Evolutionary conservation across 2,113 vertebrate species (phyloP).

Genomic region (Chiloscyllium plagiosum): DNA sequence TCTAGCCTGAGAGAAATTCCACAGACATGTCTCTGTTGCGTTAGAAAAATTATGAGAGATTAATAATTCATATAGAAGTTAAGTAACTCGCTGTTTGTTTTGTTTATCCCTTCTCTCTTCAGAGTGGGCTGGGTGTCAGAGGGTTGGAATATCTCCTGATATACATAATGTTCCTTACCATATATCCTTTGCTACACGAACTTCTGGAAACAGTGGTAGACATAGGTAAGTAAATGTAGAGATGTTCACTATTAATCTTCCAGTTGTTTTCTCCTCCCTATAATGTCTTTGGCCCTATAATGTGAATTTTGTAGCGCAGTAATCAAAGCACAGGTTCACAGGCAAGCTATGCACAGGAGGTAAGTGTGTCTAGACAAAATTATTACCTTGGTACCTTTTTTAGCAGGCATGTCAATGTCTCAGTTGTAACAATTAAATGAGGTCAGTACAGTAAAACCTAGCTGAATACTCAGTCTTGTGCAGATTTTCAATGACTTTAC

Average conservation of each 20-base stretch:
- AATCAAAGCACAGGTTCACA: background rate
- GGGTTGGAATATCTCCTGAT: constrained; percentile 82
- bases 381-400: background rate
- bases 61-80: background rate
- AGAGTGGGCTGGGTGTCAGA: constrained; percentile 94
- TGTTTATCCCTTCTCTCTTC: constrained; percentile 40
- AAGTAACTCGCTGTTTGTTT: background rate
- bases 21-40: background rate
- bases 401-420: background rate
- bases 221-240: constrained; percentile 65
- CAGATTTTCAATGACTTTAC: background rate
- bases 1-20: background rate
- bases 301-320: background rate
- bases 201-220: constrained; percentile 57
- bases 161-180: constrained; percentile 88
- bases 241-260: background rate
- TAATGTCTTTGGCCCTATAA: background rate
- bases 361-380: background rate
- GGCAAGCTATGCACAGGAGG: background rate
- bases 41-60: background rate
- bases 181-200: constrained; percentile 81
- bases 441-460: background rate
- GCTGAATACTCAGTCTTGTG: background rate
- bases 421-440: background rate
- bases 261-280: background rate